Conservation (phyloP, 1,140 invertebrate species). For the Linepithema humile region DNA sequence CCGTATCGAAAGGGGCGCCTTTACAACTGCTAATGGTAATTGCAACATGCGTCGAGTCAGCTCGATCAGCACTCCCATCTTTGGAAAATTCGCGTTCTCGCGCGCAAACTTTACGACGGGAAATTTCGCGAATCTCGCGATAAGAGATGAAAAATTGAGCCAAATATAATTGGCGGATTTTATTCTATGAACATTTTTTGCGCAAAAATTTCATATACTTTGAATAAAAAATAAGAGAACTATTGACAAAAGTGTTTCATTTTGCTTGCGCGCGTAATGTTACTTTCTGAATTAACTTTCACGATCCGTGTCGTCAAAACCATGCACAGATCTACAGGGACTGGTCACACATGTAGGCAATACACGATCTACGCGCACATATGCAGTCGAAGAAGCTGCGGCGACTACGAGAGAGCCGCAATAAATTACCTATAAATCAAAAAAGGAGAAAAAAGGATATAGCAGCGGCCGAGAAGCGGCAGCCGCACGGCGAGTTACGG, state of each 20-base stretch:
- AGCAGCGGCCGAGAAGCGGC: constrained; percentile 60
- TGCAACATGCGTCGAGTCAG: constrained; percentile 30
- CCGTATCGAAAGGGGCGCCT: neutral
- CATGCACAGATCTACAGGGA: constrained; percentile 38
- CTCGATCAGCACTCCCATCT: constrained; percentile 15
- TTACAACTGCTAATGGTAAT: constrained; percentile 69
- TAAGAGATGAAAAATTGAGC: too few relatives aligned
- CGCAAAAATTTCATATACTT: too few relatives aligned
- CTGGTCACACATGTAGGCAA: too few relatives aligned
- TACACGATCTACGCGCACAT: constrained; percentile 5
- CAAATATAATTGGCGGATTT: too few relatives aligned
- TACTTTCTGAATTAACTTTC: neutral
- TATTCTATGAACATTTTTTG: too few relatives aligned
- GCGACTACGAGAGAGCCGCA: constrained; percentile 52
- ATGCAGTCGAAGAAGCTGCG: constrained; percentile 25
- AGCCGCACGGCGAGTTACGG: constrained; percentile 76
- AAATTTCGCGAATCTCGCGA: too few relatives aligned
- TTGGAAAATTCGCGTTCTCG: neutral
- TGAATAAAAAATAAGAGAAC: too few relatives aligned
- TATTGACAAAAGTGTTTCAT: too few relatives aligned
- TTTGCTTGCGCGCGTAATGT: too few relatives aligned
- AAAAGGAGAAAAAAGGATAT: constrained; percentile 66
- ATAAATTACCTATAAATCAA: constrained; percentile 77
- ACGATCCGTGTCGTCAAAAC: constrained; percentile 10
- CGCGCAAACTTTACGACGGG: neutral